Evolutionary conservation across 2,888 invertebrate species (phyloP), one percentile per base, ranked within the genome.

Genomic region (Acanthococcus lagerstroemiae): DNA sequence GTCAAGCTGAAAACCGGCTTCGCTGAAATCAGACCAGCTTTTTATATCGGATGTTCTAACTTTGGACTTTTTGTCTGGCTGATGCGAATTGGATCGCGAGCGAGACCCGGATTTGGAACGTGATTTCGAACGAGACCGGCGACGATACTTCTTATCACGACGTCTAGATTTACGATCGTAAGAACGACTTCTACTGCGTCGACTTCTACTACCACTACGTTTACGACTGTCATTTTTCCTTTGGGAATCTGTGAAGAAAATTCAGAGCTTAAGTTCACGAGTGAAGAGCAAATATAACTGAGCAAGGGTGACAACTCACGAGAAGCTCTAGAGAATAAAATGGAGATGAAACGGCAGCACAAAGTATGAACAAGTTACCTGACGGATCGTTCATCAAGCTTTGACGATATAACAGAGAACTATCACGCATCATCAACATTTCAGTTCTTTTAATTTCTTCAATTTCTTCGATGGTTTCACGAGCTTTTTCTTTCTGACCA

Each of bases 401-500:
- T 19, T 65, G 55, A 44, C 55, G 65, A 21, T 65, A 65, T n/a
- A 54, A 6, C 52, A 48, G 9, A 15, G 61, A 22, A 48, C 19
- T 55, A 17, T 68, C 66, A 30, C 65, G 56, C 22, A 65, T 54
- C 37, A 68, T 27, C 24, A 67, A 1, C n/a, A n/a, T n/a, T 37
- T 69, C 69, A 17, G 55, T 55, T 63, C 68, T 68, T 48, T 69
- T 69, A 25, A 69, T 54, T 58, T 69, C 69, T 67, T 69, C 69
- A 17, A 69, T 69, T 68, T 69, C 68, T 66, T 68, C 67, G 19
- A 69, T 68, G n/a, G 69, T 69, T 65, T 69, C 68, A 44, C 68
- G 63, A 15, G 69, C 69, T 48, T 68, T 69, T 30, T 68, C 68
- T 48, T 68, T 63, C 66, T 68, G 68, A 45, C 17, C 21, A 17